These are phyloP conservation scores for Habrosyne pyritoides DNA, from an alignment of 2,888 invertebrate genomes.

Conservation along the genomic window DNA sequence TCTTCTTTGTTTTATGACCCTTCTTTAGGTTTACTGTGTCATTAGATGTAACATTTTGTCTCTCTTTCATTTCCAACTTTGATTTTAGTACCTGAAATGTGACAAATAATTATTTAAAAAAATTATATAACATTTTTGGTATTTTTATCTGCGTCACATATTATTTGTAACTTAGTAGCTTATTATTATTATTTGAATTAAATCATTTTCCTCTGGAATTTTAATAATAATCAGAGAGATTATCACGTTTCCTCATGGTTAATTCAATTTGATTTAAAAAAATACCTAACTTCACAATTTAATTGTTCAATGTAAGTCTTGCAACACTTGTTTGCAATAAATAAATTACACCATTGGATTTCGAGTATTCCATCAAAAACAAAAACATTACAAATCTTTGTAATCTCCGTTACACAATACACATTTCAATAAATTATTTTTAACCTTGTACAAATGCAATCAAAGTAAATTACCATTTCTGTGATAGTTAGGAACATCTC, in stretches of 20 bases:
- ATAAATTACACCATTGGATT: slow-evolving; percentile 1
- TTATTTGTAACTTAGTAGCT: slow-evolving; percentile 2
- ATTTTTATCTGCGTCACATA: neutral
- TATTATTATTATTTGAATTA: too few species aligned
- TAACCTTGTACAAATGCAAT: slow-evolving; percentile 5
- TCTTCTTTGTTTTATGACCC: slow-evolving; percentile 85
- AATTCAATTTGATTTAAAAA: neutral
- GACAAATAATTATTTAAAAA: slow-evolving; percentile 6
- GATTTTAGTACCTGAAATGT: slow-evolving; percentile 90
- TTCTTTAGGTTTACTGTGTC: slow-evolving; percentile 90
- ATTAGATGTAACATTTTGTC: slow-evolving; percentile 86
- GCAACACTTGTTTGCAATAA: neutral
- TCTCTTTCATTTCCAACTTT: slow-evolving; percentile 91
- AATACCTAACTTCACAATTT: neutral
- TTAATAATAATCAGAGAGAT: neutral
- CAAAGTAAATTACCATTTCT: slow-evolving; percentile 71
- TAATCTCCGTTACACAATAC: slow-evolving; percentile 5
- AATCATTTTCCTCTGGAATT: neutral
- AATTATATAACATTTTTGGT: too few species aligned
- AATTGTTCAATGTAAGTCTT: neutral
- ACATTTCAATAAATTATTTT: slow-evolving; percentile 7
- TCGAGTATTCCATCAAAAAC: neutral
- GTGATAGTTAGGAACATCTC: slow-evolving; percentile 94
- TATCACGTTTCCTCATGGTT: neutral
- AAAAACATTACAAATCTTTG: neutral